These are phyloP conservation scores for Nothobranchius furzeri DNA, from an alignment of 2,113 vertebrate species.

Conservation along the genomic window DNA sequence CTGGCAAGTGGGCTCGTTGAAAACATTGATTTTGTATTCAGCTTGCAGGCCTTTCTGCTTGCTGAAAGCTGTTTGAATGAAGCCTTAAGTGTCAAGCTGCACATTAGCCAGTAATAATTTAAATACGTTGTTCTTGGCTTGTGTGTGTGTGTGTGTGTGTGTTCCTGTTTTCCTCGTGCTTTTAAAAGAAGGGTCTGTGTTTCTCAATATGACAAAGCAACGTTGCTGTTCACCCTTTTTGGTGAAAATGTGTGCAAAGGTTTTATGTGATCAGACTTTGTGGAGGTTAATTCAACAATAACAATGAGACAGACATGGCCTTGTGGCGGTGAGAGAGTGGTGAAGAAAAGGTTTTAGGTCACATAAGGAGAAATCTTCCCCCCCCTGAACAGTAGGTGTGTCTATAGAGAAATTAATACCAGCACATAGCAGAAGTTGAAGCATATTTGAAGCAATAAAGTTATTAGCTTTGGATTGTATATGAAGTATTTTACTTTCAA, in stretches of 20 bases:
- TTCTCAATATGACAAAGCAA: background rate
- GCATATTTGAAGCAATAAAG: too few relatives aligned
- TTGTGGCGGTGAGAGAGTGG: constrained; percentile 20
- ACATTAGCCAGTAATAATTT: constrained; percentile 16
- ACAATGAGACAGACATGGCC: constrained; percentile 10
- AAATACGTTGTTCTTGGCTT: background rate
- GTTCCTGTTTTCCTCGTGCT: too few relatives aligned
- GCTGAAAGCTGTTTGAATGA: constrained; percentile 13
- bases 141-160: constrained; percentile 10
- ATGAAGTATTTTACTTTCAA: too few relatives aligned
- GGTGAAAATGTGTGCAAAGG: background rate
- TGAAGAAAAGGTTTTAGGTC: background rate
- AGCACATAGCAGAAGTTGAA: too few relatives aligned
- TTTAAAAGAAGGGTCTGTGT: background rate
- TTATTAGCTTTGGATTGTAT: too few relatives aligned
- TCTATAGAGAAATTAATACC: too few relatives aligned
- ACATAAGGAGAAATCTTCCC: too few relatives aligned
- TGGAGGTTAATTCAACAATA: constrained; percentile 3
- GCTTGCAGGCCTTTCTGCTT: constrained; percentile 31
- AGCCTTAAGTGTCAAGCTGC: constrained; percentile 43
- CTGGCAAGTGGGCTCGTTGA: constrained; percentile 13
- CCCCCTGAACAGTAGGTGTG: too few relatives aligned
- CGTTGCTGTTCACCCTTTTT: constrained; percentile 16
- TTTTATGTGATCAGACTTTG: constrained; percentile 10
- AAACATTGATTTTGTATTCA: constrained; percentile 31